Evolutionary conservation across 2,113 vertebrate genomes (phyloP).

Genomic region (Petroica traversi): DNA sequence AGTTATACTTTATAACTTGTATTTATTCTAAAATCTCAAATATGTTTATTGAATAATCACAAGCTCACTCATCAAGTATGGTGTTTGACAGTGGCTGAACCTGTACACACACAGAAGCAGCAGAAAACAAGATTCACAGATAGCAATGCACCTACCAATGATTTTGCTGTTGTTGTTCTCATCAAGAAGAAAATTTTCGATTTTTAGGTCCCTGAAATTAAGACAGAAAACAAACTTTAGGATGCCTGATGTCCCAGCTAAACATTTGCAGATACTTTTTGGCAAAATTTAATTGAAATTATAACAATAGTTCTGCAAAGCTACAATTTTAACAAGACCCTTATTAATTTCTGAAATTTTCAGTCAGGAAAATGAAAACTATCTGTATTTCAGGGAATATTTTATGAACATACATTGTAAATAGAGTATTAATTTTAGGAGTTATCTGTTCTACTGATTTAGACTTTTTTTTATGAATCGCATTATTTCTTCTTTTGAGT

Average conservation of each 20-base stretch:
- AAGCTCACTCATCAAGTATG: neutral
- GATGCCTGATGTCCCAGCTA: neutral
- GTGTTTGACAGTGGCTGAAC: neutral
- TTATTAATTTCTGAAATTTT: neutral
- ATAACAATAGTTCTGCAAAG: neutral
- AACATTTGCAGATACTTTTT: neutral
- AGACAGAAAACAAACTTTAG: neutral
- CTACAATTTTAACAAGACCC: neutral
- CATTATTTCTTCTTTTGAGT: neutral
- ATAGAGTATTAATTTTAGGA: neutral
- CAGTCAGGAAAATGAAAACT: neutral
- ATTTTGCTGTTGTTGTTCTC: constrained; percentile 89
- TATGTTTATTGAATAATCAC: neutral
- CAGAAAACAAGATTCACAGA: neutral
- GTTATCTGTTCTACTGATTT: neutral
- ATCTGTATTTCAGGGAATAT: neutral
- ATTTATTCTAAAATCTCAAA: neutral
- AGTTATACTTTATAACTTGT: neutral
- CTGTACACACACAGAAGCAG: neutral
- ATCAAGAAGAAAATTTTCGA: constrained; percentile 88
- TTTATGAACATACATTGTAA: neutral
- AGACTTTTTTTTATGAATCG: neutral
- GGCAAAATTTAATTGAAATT: neutral
- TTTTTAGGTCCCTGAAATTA: constrained; percentile 82
- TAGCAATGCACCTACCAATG: constrained; percentile 69